These are phyloP conservation scores for Indicator indicator DNA, from an alignment of 2,113 vertebrate species.

Conservation along the genomic window DNA sequence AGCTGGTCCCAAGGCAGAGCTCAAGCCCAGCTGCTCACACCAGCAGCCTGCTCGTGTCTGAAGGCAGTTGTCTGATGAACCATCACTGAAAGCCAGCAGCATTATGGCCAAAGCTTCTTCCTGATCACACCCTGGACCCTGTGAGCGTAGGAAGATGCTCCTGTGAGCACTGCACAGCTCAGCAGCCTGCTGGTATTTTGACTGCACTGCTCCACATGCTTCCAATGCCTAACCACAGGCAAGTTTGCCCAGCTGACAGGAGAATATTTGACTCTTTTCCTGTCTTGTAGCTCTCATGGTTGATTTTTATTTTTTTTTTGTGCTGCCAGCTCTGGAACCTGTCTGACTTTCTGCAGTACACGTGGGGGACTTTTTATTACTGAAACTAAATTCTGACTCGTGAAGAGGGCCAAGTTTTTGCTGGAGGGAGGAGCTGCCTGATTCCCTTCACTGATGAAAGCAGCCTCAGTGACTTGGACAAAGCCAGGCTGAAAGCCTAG, in stretches of 20 bases:
- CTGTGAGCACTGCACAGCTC: conserved; percentile 2
- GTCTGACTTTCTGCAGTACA: not conserved
- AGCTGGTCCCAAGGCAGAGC: not conserved
- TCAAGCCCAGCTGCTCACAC: not conserved
- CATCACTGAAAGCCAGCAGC: not conserved
- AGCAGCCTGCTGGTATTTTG: not conserved
- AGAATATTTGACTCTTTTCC: not conserved
- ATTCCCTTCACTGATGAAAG: not conserved
- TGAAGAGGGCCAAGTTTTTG: not conserved
- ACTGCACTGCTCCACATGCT: not conserved
- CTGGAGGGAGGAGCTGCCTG: not conserved
- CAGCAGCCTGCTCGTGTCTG: not conserved
- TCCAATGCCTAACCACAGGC: conserved; percentile 13
- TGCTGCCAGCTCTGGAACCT: not conserved
- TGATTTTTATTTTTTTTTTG: not conserved
- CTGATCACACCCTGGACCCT: not conserved
- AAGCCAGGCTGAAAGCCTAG: not conserved
- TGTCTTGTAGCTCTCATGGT: not conserved
- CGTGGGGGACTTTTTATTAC: not conserved
- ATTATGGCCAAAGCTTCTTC: not conserved
- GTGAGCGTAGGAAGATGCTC: not conserved
- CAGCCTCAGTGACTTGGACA: not conserved
- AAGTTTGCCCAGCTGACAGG: not conserved
- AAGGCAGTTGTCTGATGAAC: not conserved
- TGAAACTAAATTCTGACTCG: not conserved